Conservation (phyloP, 2,113 vertebrate genomes). For the Lates calcarifer region DNA sequence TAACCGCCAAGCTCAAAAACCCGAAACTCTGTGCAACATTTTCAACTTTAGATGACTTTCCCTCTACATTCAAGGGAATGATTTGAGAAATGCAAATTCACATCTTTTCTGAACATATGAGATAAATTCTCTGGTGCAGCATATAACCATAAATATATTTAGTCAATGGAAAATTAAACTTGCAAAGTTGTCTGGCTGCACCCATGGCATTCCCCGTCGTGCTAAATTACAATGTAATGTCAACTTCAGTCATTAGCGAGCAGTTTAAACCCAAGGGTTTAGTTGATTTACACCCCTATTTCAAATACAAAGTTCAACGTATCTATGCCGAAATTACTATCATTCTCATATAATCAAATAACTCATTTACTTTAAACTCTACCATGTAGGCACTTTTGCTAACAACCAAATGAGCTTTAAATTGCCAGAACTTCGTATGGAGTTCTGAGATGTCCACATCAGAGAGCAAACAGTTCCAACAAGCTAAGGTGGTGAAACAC, state of each 20-base stretch:
- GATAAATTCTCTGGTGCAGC: not conserved
- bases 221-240: not conserved
- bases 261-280: not conserved
- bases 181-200: not conserved
- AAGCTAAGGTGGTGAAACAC: not conserved
- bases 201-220: not conserved
- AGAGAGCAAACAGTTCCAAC: not conserved
- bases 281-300: not conserved
- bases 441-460: not conserved
- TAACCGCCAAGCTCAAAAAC: not conserved
- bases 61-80: no score
- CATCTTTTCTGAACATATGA: not conserved
- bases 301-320: not conserved
- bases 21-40: not conserved
- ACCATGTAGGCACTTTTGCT: accelerated
- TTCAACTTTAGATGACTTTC: not conserved
- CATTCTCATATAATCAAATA: not conserved
- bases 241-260: not conserved
- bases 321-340: not conserved
- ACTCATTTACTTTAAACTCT: no score
- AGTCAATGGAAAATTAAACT: no score
- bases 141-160: not conserved
- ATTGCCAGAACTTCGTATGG: not conserved
- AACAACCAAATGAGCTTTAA: not conserved
- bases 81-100: no score